phyloP scores from a whole-genome alignment of 2,888 invertebrate species.

The Nephrotoma guestfalica region DNA sequence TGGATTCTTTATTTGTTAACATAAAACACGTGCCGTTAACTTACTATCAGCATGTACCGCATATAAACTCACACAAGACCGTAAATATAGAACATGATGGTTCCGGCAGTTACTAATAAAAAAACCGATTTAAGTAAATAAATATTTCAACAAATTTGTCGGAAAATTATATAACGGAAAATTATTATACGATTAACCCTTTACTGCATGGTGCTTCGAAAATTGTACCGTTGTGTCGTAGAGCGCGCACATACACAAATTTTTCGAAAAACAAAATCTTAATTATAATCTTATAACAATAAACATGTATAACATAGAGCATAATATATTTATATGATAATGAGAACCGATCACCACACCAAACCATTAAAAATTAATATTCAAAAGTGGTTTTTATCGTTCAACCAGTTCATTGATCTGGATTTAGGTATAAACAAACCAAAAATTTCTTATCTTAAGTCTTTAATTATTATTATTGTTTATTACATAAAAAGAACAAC shows the following conservation, averaged over 20 bases:
- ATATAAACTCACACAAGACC: neutral
- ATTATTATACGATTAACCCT: neutral
- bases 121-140: neutral
- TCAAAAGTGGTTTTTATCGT: neutral
- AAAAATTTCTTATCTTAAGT: neutral
- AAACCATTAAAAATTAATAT: neutral
- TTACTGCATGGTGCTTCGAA: neutral
- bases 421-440: neutral
- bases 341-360: neutral
- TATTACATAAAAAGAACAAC: neutral
- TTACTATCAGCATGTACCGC: neutral
- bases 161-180: neutral
- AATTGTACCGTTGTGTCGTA: neutral
- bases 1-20: neutral
- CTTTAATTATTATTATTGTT: neutral
- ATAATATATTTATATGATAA: neutral
- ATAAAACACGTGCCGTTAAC: neutral
- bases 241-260: neutral
- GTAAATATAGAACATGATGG: neutral
- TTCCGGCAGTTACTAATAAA: neutral
- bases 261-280: neutral
- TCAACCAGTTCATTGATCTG: neutral
- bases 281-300: neutral
- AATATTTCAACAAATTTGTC: neutral
- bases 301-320: neutral